Base-by-base conservation (phyloP, 2,888 invertebrate species). In the Odontothrips loti region DNA sequence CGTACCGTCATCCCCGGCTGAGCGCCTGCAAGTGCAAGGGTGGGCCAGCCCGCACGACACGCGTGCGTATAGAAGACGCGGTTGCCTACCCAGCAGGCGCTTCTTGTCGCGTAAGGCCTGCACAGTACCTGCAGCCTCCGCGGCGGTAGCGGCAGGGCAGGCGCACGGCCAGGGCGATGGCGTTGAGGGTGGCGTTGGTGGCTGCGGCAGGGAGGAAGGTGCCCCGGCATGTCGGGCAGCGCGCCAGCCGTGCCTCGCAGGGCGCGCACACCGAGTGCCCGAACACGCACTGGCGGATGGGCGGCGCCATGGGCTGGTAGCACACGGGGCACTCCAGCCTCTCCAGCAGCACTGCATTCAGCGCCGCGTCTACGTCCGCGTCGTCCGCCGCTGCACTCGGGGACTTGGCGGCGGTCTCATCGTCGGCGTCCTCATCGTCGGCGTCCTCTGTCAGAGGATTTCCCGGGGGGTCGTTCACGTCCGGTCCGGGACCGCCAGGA, bases 121-220 rank as follows among this genome's bases (percentile, higher is more conserved):
- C n/a, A n/a, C 34, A 2, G 34, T 58, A 20, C 20, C 58, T 17
- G 58, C 58, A 58, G 68, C 27, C 27, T 20, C 23, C n/a, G 68
- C n/a, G n/a, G 27, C 68, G 68, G 68, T 75, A 27, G 68, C 68
- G 68, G 68, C 68, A 75, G 23, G 68, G 68, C 68, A 75, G 68
- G 68, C 68, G 68, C 68, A 75, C 68, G 27, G 68, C 68, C 68
- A 75, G 27, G 68, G 68, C 68, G 68, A 75, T 75, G 68, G 68
- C 68, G 68, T 75, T 75, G 68, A 75, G 68, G 23, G 68, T 75
- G 27, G 68, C 68, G 68, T 75, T 75, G 68, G 68, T 23, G 23
- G 68, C 68, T 23, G 68, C 27, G 27, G 68, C 68, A 27, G 68
- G 11, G 23, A 75, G 27, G 68, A 75, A 75, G 68, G 68, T 27